A percentile compares a stretch with the other conserved stretches of the same genome.
phyloP scores from a whole-genome alignment of 2,797 vertebrate species.

The Microctenopoma steveboyesi region DNA sequence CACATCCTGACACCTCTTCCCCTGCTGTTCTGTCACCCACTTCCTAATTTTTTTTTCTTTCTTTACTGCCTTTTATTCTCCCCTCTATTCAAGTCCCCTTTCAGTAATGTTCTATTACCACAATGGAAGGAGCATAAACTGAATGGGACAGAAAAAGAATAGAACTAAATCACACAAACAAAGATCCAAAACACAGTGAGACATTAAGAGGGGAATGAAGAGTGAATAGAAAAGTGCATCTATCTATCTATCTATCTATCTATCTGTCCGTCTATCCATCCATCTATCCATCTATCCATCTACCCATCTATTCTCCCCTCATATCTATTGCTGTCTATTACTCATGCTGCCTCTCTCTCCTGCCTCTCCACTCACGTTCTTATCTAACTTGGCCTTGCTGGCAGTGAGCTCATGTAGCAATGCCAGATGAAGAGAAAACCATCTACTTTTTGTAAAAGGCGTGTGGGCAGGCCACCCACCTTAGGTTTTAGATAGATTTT shows the following conservation, averaged over 20 bases:
- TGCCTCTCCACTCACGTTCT: slow-evolving; percentile 65
- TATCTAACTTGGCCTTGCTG: slow-evolving; percentile 68
- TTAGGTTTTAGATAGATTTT: slow-evolving; percentile 63
- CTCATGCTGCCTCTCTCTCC: slow-evolving; percentile 58
- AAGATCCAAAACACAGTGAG: neutral
- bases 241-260: slow-evolving; percentile 16
- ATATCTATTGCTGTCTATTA: slow-evolving; percentile 46
- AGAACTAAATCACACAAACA: slow-evolving; percentile 47
- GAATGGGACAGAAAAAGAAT: slow-evolving; percentile 53
- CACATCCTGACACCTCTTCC: slow-evolving; percentile 63
- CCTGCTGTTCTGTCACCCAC: slow-evolving; percentile 62
- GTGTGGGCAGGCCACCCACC: slow-evolving; percentile 70
- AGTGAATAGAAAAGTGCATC: slow-evolving; percentile 16
- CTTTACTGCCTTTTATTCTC: slow-evolving; percentile 63
- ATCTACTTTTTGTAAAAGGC: slow-evolving; percentile 61
- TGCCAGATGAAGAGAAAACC: slow-evolving; percentile 67
- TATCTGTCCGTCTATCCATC: slow-evolving; percentile 1
- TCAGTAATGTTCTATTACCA: slow-evolving; percentile 56
- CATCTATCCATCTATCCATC: slow-evolving; percentile 26
- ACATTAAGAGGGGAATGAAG: slow-evolving; percentile 33
- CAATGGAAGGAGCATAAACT: slow-evolving; percentile 51
- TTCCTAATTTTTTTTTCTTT: slow-evolving; percentile 54
- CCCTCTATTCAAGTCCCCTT: slow-evolving; percentile 58
- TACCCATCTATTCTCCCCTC: slow-evolving; percentile 16
- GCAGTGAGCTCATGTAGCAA: slow-evolving; percentile 45